Evolutionary conservation across 2,888 invertebrate species (phyloP).

Genomic region (Drosophila picticornis): DNA sequence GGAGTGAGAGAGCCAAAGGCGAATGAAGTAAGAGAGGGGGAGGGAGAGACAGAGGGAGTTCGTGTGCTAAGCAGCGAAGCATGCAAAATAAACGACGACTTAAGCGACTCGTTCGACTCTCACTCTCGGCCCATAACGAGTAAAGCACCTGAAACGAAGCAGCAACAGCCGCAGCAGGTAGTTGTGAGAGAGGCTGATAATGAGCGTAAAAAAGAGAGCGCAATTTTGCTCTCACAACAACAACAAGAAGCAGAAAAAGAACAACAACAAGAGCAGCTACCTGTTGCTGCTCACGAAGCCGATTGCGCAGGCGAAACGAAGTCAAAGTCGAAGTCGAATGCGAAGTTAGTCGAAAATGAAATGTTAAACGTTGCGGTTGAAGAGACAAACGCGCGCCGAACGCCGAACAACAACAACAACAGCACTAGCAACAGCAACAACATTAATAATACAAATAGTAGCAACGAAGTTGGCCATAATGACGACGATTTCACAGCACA

Average conservation of each 20-base stretch:
- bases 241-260: neutral
- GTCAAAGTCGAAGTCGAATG: constrained; percentile 56
- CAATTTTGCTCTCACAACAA: constrained; percentile 28
- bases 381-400: constrained; percentile 63
- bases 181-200: constrained; percentile 42
- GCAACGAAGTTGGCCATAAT: constrained; percentile 68
- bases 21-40: neutral
- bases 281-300: constrained; percentile 60
- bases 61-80: constrained; percentile 63
- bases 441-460: constrained; percentile 29
- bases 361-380: constrained; percentile 82
- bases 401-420: constrained; percentile 52
- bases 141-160: constrained; percentile 73
- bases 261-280: constrained; percentile 44
- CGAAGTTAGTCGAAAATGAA: constrained; percentile 82
- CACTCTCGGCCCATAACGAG: constrained; percentile 58
- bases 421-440: constrained; percentile 12
- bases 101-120: constrained; percentile 61
- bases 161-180: constrained; percentile 53
- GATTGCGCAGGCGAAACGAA: constrained; percentile 70
- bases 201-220: constrained; percentile 18
- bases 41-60: constrained; percentile 3
- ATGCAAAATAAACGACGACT: constrained; percentile 75
- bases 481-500: constrained; percentile 77
- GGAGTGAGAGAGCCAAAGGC: constrained; percentile 4